Percentiles rank a stretch among this genome's conserved stretches.
phyloP scores from a whole-genome alignment of 37 sponge, comb jelly and placozoan genomes.

The Beroe ovata region DNA sequence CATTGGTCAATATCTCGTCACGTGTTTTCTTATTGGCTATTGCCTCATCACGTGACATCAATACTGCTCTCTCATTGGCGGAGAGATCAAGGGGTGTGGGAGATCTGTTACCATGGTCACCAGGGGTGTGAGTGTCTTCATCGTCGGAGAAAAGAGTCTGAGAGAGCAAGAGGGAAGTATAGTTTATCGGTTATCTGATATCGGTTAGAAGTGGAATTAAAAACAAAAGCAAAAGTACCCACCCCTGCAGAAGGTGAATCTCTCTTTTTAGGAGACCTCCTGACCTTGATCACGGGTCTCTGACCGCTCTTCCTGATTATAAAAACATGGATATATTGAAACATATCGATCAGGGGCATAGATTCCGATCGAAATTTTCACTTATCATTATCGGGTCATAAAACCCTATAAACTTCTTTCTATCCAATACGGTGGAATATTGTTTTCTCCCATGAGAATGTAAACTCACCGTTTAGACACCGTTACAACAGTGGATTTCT shows the following conservation, averaged over 20 bases:
- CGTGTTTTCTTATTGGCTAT: conserved; percentile 12
- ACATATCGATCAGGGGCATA: too few relatives aligned
- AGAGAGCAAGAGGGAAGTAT: too few relatives aligned
- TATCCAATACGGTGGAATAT: too few relatives aligned
- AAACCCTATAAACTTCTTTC: too few relatives aligned
- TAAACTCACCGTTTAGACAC: conserved; percentile 2
- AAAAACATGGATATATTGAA: too few relatives aligned
- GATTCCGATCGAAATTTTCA: too few relatives aligned
- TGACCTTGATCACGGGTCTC: conserved; percentile 29
- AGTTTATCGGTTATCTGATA: background rate
- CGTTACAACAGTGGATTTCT: conserved; percentile 17
- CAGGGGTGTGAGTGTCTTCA: background rate
- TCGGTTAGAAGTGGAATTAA: too few relatives aligned
- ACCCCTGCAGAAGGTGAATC: background rate
- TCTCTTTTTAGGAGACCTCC: conserved; percentile 45
- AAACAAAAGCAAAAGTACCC: background rate
- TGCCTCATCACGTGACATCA: background rate
- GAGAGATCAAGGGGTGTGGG: background rate
- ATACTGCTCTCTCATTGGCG: background rate
- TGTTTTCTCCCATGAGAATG: too few relatives aligned
- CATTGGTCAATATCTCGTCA: background rate
- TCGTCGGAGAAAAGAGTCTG: conserved; percentile 28
- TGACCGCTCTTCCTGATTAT: conserved; percentile 9
- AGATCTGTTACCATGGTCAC: background rate
- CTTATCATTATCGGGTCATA: too few relatives aligned